Percentiles rank a stretch among this genome's conserved stretches.
These are phyloP conservation scores for Lateolabrax maculatus DNA, from an alignment of 2,797 vertebrate genomes.

Conservation along the genomic window DNA sequence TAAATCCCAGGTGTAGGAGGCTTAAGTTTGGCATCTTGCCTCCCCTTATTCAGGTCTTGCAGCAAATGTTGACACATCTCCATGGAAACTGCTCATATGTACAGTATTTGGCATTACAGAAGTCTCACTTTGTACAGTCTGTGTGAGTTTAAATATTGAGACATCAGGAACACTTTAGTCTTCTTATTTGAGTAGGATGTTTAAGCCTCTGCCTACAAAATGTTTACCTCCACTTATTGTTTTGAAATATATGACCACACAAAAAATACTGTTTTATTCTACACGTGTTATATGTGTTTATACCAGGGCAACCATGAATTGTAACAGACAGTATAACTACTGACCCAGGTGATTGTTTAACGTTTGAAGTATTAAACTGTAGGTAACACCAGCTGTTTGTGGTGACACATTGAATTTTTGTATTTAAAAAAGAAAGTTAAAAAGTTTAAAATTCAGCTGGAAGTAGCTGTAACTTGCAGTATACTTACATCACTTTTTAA, in stretches of 20 bases:
- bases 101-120: constrained; percentile 27
- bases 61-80: constrained; percentile 68
- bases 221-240: constrained; percentile 18
- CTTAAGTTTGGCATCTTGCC: constrained; percentile 51
- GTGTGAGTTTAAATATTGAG: constrained; percentile 30
- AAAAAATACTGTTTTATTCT: neutral
- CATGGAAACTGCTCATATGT: constrained; percentile 67
- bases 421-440: neutral
- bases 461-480: neutral
- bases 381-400: neutral
- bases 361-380: neutral
- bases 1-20: constrained; percentile 50
- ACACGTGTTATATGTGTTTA: neutral
- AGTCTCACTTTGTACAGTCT: constrained; percentile 28
- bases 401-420: neutral
- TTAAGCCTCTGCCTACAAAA: constrained; percentile 21
- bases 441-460: neutral
- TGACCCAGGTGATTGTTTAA: neutral
- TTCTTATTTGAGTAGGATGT: constrained; percentile 24
- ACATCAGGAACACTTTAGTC: constrained; percentile 34
- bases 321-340: neutral
- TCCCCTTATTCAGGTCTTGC: constrained; percentile 57
- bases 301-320: neutral
- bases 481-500: constrained; percentile 1
- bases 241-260: constrained; percentile 1